A percentile compares a stretch with the other conserved stretches of the same genome.
These are phyloP conservation scores for Phrynocephalus guinanensis DNA, from an alignment of 2,797 vertebrate genomes.

Conservation along the genomic window DNA sequence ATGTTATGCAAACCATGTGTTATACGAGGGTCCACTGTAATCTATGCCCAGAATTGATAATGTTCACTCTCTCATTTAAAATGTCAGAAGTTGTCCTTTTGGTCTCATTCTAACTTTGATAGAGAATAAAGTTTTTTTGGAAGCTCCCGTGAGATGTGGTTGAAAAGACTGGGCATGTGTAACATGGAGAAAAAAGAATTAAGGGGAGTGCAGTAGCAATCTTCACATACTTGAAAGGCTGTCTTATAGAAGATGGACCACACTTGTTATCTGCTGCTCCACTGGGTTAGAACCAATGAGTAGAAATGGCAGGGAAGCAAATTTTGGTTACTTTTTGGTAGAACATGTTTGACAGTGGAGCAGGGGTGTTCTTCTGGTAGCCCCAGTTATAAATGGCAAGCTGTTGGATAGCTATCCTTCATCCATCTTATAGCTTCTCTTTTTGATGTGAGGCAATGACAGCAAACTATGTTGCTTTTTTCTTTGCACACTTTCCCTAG, in stretches of 20 bases:
- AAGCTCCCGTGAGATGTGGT: not conserved
- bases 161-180: not conserved
- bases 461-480: not conserved
- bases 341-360: not conserved
- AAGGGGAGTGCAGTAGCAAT: not conserved
- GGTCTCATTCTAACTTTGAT: not conserved
- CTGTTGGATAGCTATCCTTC: not conserved
- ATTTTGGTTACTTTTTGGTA: not conserved
- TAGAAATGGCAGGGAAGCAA: not conserved
- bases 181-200: not conserved
- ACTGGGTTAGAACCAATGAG: not conserved
- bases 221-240: not conserved
- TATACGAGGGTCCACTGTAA: not conserved
- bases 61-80: not conserved
- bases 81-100: not conserved
- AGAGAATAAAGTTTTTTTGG: not conserved
- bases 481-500: not conserved
- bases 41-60: not conserved
- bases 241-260: not conserved
- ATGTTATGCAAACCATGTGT: no score
- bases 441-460: no score
- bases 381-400: not conserved
- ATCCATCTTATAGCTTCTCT: no score
- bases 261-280: not conserved
- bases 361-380: not conserved